Percentiles rank a stretch among this genome's conserved stretches.
These are phyloP conservation scores for Ceyx erithaca DNA, from an alignment of 2,797 vertebrate genomes.

Conservation along the genomic window DNA sequence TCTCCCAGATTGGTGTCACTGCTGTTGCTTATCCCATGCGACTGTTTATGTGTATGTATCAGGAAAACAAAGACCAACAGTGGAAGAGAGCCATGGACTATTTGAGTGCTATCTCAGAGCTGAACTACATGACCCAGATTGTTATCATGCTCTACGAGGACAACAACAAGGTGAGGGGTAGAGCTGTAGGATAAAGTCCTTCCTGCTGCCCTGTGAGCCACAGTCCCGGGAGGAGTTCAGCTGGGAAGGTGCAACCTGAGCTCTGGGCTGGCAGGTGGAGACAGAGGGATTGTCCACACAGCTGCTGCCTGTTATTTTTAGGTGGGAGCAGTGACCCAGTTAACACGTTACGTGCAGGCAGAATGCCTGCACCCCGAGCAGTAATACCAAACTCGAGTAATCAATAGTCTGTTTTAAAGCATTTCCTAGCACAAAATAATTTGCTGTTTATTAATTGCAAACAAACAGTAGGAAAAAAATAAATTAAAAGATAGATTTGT, in stretches of 20 bases:
- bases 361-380: background rate
- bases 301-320: background rate
- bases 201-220: background rate
- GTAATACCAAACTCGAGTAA: background rate
- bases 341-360: background rate
- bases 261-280: background rate
- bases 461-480: background rate
- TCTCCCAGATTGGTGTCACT: background rate
- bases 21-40: conserved; percentile 36
- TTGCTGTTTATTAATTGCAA: background rate
- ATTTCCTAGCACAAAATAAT: background rate
- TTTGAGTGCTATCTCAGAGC: conserved; percentile 94
- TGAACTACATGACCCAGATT: conserved; percentile 99
- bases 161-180: conserved; percentile 90
- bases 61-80: conserved; percentile 96
- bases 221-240: background rate
- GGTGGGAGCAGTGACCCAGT: background rate
- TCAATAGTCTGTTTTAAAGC: background rate
- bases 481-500: background rate
- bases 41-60: conserved; percentile 65
- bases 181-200: conserved; percentile 16
- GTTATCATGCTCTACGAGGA: conserved; percentile 99
- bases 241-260: background rate
- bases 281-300: background rate
- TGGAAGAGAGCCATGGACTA: conserved; percentile 99